Evolutionary conservation across 2,888 invertebrate genomes (phyloP), one percentile per base, ranked within the genome.

Genomic region (Noctua pronuba): DNA sequence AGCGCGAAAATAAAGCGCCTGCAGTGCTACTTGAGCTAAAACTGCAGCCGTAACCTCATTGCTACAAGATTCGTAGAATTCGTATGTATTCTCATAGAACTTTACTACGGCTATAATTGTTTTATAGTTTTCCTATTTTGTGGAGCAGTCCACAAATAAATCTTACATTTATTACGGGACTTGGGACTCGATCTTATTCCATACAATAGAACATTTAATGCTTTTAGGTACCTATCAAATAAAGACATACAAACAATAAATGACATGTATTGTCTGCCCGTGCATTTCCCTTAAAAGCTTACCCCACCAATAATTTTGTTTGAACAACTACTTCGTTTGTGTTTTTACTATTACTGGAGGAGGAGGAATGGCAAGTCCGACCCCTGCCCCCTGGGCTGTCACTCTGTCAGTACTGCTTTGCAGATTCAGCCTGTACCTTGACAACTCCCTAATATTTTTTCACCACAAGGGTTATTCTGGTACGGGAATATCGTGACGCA

Each of bases 121-220:
- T 75, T 75, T 41, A 31, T 16, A 49, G 75, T 31, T 62, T 62
- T 49, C 60, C 46, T 62, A 74, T 49, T 74, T 75, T 62, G 38
- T 75, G 62, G 13, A 49, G 13, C 75, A 75, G 10, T 75, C 24
- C 24, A 49, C 18, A 16, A 31, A 49, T 75, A 75, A 49, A 75
- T 74, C 44, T 73, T 35, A 11, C 1, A 24, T 75, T 46, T 73
- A 75, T 73, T 46, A 38, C 46, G 21, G n/a, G n/a, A n/a, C 31
- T 31, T 13, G 70, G 24, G 52, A 31, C 28, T 41, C 18, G 18
- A 24, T 52, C 0, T 21, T 52, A 16, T 68, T 28, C 7, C 24
- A 11, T 60, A 7, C 11, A 7, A 24, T 21, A 46, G 16, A 38
- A 21, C 16, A 58, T 16, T 58, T 11, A 16, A 31, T 31, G 44